Evolutionary conservation across 2,888 invertebrate species (phyloP), one percentile per base, ranked within the genome.

Genomic region (Drosophila greeni): DNA sequence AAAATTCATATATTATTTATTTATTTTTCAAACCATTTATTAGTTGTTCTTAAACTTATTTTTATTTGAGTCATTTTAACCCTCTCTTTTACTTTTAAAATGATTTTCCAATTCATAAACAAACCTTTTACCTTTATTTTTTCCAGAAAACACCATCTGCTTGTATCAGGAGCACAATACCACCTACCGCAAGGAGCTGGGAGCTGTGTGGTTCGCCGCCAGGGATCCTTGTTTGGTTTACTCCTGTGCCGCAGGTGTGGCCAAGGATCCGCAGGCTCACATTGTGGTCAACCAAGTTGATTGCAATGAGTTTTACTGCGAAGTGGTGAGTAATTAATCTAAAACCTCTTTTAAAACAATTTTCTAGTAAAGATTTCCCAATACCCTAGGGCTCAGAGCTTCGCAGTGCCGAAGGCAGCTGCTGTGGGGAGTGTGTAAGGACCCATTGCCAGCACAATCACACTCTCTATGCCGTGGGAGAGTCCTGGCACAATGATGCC

Each of bases 371-470:
- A 40, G 9, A 2, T 66, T 61, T 16, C 0, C 2, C 1, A 1
- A 16, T 29, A 31, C 0, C 53, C 14, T 20, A 89, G 88, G 89
- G 87, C 7, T 85, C 84, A 3, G 87, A 88, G 58, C 69, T 86
- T 24, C 85, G 80, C 0, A 70, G 73, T 5, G 73, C 74, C 11
- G 47, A 73, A 3, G 85, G 74, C 26, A 84, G 86, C 60, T 89
- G 89, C 43, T 89, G 89, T 54, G 88, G 89, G 0, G 83, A 85
- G 66, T 89, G 89, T 55, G 81, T 87, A 3, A 85, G 85, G 42
- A 87, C 86, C 2, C 87, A 87, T 71, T 89, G 89, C 47, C 82
- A 82, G 52, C 85, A 84, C 70, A 84, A 85, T 18, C 76, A 85
- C 24, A 80, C 80, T 53, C 69, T 86, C 16, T 87, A 87, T 48